Conservation (phyloP, 2,797 vertebrate genomes). For the Coluber constrictor region DNA sequence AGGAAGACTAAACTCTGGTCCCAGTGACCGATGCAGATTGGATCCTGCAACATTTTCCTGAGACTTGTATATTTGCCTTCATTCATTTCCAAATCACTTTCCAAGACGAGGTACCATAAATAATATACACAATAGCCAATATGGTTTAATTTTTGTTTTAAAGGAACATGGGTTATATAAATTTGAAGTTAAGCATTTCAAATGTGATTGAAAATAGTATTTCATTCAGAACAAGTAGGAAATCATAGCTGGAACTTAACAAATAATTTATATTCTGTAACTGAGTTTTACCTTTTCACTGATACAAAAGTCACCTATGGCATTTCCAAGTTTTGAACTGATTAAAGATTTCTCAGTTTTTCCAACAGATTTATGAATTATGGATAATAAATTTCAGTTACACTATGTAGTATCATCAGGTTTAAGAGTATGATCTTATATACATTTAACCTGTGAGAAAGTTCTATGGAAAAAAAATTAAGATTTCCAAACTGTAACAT, state of each 20-base stretch:
- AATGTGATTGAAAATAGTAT: background rate
- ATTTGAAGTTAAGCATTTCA: conserved; percentile 30
- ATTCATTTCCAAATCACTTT: background rate
- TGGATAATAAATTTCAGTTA: background rate
- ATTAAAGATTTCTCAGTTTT: conserved; percentile 11
- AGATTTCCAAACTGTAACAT: background rate
- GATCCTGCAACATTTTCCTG: background rate
- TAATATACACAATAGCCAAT: background rate
- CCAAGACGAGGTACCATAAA: background rate
- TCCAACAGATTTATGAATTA: background rate
- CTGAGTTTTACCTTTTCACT: background rate
- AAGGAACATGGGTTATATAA: conserved; percentile 10
- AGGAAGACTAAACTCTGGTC: background rate
- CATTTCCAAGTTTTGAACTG: conserved; percentile 23
- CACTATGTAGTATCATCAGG: background rate
- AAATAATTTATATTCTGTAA: conserved; percentile 13
- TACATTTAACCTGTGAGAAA: background rate
- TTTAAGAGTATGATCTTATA: background rate
- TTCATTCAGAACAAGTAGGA: background rate
- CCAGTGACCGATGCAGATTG: background rate
- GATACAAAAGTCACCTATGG: conserved; percentile 4
- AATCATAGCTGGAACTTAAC: background rate
- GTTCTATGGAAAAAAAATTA: background rate
- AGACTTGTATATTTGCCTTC: background rate
- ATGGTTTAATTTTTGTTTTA: conserved; percentile 17